These are phyloP conservation scores for Halcyon smyrnensis DNA, from an alignment of 2,797 vertebrate species.

Conservation along the genomic window DNA sequence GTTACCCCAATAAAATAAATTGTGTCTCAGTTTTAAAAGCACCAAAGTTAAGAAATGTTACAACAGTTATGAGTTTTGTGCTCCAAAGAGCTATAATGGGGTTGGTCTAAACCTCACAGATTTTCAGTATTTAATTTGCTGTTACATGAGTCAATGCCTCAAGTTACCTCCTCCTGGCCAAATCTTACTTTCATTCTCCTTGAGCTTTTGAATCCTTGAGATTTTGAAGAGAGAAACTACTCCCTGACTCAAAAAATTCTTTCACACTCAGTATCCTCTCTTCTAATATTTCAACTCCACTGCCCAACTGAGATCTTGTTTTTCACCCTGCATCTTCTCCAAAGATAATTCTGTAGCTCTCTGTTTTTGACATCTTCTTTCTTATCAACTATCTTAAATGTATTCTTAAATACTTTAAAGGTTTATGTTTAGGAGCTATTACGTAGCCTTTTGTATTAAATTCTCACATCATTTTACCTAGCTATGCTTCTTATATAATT, in stretches of 20 bases:
- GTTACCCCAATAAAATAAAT: neutral
- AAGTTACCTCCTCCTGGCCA: neutral
- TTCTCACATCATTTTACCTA: neutral
- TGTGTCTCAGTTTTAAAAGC: neutral
- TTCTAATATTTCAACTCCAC: neutral
- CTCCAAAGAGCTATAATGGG: neutral
- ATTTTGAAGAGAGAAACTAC: neutral
- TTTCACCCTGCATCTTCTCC: neutral
- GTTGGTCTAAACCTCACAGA: neutral
- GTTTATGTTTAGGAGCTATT: neutral
- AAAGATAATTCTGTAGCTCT: neutral
- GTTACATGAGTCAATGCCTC: neutral
- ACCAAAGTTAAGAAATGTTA: neutral
- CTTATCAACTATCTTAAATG: neutral
- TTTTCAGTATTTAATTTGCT: neutral
- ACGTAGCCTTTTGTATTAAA: neutral
- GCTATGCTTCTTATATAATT: neutral
- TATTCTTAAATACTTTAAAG: neutral
- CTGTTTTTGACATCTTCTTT: neutral
- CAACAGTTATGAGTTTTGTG: neutral
- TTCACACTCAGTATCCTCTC: neutral
- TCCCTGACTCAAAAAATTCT: neutral
- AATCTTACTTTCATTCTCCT: neutral
- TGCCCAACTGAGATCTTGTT: neutral
- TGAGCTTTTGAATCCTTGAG: too few species aligned